phyloP scores from a whole-genome alignment of 2,797 vertebrate species.

The Chromobotia macracanthus region DNA sequence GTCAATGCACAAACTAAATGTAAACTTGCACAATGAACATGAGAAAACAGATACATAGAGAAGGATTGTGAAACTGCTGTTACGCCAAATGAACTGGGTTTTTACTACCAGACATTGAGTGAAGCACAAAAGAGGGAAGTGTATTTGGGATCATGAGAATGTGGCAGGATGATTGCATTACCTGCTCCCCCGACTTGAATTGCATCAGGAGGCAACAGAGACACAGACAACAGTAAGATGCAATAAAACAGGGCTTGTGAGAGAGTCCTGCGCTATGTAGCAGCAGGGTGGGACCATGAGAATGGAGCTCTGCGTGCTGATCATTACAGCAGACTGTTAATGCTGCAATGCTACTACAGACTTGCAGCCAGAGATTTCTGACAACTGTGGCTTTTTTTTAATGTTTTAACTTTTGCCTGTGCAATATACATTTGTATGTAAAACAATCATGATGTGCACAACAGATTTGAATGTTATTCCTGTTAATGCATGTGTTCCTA shows the following conservation, averaged over 20 bases:
- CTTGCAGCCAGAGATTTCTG: background rate
- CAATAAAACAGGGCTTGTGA: constrained; percentile 43
- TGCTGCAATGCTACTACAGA: background rate
- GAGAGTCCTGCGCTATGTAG: constrained; percentile 18
- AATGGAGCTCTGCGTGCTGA: background rate
- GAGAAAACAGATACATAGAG: constrained; percentile 33
- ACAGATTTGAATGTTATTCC: background rate
- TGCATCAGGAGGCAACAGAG: constrained; percentile 59
- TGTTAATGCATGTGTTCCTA: constrained; percentile 58
- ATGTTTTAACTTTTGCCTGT: background rate
- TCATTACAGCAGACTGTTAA: background rate
- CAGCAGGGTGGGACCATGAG: constrained; percentile 17
- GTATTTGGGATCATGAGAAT: constrained; percentile 4
- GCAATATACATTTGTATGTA: background rate
- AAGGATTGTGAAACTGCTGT: constrained; percentile 30
- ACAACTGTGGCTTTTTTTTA: background rate
- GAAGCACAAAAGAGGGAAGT: constrained; percentile 10
- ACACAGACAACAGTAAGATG: constrained; percentile 60
- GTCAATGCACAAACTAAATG: constrained; percentile 25
- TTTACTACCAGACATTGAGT: constrained; percentile 34
- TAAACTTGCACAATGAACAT: constrained; percentile 29
- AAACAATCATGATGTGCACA: background rate
- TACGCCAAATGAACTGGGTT: constrained; percentile 45
- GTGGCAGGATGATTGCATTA: constrained; percentile 51
- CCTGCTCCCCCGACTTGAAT: constrained; percentile 65